Evolutionary conservation across 1,140 invertebrate species (phyloP).

Genomic region (Saccostrea echinata): DNA sequence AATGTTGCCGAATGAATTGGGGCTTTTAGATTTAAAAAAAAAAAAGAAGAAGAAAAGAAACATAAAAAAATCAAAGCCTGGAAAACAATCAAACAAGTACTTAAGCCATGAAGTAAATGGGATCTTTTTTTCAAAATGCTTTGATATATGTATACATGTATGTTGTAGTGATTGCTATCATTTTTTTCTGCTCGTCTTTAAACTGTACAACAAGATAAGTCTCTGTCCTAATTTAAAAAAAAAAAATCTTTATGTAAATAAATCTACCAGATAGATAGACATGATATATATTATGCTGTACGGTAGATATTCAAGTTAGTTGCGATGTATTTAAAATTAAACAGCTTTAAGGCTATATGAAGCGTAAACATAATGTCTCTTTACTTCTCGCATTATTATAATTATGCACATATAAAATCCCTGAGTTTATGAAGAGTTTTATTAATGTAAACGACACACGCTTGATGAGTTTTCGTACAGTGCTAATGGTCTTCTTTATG

Average conservation of each 20-base stretch:
- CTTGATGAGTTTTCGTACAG: not conserved
- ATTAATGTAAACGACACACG: constrained; percentile 3
- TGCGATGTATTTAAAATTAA: too few species aligned
- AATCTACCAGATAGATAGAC: not conserved
- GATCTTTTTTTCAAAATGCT: not conserved
- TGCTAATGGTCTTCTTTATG: not conserved
- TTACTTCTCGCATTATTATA: not conserved
- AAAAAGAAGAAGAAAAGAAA: too few species aligned
- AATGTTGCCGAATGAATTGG: not conserved
- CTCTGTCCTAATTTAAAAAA: not conserved
- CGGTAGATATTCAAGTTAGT: too few species aligned
- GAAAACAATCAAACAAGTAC: not conserved
- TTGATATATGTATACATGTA: too few species aligned
- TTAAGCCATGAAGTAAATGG: not conserved
- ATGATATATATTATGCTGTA: not conserved
- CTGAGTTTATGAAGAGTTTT: not conserved
- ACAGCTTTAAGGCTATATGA: too few species aligned
- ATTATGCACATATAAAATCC: not conserved
- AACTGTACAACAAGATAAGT: not conserved
- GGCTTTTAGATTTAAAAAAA: not conserved
- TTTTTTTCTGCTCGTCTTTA: not conserved
- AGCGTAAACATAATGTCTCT: not conserved
- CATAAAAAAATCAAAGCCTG: not conserved
- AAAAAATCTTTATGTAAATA: constrained; percentile 21
- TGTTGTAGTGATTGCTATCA: too few species aligned